These are phyloP conservation scores for Crotalus helleri DNA, from an alignment of 2,113 vertebrate species.

Conservation along the genomic window DNA sequence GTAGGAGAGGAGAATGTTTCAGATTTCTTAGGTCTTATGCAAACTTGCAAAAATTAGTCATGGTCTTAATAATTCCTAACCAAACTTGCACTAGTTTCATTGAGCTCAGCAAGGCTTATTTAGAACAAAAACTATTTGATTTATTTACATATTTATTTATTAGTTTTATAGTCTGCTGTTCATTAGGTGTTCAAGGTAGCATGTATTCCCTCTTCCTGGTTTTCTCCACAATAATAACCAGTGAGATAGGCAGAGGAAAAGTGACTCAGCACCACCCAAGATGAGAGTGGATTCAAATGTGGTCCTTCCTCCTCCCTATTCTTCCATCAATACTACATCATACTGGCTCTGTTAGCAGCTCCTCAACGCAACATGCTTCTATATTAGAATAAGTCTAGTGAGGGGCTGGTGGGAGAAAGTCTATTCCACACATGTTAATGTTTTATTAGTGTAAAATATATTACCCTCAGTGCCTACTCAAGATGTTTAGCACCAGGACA, in stretches of 20 bases:
- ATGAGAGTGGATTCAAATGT: not conserved
- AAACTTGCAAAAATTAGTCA: not conserved
- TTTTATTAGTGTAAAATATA: not conserved
- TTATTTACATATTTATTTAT: not conserved
- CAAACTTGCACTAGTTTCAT: not conserved
- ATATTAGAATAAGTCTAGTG: not conserved
- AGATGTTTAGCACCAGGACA: not conserved
- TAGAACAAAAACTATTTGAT: not conserved
- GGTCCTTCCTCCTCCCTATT: not conserved
- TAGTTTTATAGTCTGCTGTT: not conserved
- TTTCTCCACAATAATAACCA: not conserved
- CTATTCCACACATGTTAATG: not conserved
- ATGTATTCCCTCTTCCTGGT: not conserved
- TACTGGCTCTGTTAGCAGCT: not conserved
- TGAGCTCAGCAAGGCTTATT: not conserved
- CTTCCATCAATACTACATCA: not conserved
- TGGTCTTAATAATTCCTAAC: not conserved
- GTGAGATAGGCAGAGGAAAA: not conserved
- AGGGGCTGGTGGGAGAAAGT: not conserved
- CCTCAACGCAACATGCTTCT: not conserved
- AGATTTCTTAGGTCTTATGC: not conserved
- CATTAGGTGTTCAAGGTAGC: not conserved
- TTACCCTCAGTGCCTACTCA: not conserved
- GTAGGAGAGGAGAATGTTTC: not conserved
- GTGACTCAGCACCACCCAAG: not conserved